phyloP scores from a whole-genome alignment of 1,140 invertebrate genomes.

The Mesaphorura yosii region DNA sequence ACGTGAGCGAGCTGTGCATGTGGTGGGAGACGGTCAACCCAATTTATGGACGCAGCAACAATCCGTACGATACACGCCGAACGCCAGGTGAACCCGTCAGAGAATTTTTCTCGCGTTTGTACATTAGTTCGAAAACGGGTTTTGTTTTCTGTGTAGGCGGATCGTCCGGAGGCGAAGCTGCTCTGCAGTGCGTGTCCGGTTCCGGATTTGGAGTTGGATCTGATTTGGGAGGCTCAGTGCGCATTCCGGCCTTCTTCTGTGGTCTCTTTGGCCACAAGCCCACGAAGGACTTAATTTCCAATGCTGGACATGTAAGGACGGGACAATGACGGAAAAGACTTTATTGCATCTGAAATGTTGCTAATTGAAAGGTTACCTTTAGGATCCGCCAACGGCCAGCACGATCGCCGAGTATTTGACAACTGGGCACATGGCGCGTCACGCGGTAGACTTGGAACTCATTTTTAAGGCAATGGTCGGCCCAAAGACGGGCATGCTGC shows the following conservation, averaged over 20 bases:
- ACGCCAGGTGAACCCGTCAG: slow-evolving; percentile 61
- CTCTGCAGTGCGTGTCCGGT: slow-evolving; percentile 53
- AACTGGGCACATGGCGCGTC: slow-evolving; percentile 83
- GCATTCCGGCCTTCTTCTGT: slow-evolving; percentile 71
- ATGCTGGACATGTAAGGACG: slow-evolving; percentile 37
- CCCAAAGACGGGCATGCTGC: slow-evolving; percentile 47
- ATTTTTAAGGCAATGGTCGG: slow-evolving; percentile 59
- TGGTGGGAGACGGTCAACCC: slow-evolving; percentile 81
- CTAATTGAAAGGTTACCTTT: neutral
- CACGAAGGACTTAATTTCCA: slow-evolving; percentile 35
- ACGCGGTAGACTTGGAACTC: slow-evolving; percentile 68
- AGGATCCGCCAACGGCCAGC: slow-evolving; percentile 12
- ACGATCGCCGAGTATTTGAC: slow-evolving; percentile 38
- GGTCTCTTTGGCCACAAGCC: slow-evolving; percentile 80
- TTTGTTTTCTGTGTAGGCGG: slow-evolving; percentile 24
- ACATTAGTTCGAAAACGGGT: too few relatives aligned
- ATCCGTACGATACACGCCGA: slow-evolving; percentile 75
- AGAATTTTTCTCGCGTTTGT: neutral
- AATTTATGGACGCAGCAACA: slow-evolving; percentile 74
- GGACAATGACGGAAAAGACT: neutral
- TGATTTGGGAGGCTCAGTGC: slow-evolving; percentile 70
- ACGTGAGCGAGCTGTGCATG: slow-evolving; percentile 77
- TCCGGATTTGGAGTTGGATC: slow-evolving; percentile 69
- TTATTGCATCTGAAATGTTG: neutral
- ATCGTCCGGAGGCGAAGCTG: slow-evolving; percentile 29